A percentile compares a stretch with the other conserved stretches of the same genome.
Evolutionary conservation across 1,140 invertebrate genomes (phyloP).

Genomic region (Drosophila mauritiana): DNA sequence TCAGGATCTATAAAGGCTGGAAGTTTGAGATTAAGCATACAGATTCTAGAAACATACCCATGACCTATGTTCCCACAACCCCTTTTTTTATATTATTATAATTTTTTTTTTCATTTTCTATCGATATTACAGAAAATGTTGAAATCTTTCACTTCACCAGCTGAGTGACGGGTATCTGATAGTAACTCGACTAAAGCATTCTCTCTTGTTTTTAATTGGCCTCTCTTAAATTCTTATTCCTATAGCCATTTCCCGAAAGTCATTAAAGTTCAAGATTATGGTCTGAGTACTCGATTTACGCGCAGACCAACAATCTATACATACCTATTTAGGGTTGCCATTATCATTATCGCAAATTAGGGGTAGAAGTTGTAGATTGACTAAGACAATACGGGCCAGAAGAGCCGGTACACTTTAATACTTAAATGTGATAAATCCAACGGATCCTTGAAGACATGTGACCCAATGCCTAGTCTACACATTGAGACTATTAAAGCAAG

Average conservation of each 20-base stretch:
- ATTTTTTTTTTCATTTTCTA: no score
- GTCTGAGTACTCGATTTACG: not conserved
- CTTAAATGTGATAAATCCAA: constrained; percentile 33
- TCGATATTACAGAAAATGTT: no score
- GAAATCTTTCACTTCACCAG: no score
- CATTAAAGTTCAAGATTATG: constrained; percentile 10
- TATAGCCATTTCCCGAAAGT: constrained; percentile 7
- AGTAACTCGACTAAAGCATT: no score
- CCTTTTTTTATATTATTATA: no score
- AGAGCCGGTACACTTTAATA: constrained; percentile 27
- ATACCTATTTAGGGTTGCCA: constrained; percentile 2
- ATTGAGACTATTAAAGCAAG: constrained; percentile 71
- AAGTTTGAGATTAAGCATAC: no score
- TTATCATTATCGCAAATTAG: constrained; percentile 8
- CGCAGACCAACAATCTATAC: not conserved
- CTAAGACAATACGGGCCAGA: constrained; percentile 23
- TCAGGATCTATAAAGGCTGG: no score
- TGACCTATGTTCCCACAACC: no score
- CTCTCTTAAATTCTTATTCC: constrained; percentile 20
- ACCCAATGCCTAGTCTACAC: constrained; percentile 50
- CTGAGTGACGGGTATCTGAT: no score
- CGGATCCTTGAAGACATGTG: constrained; percentile 37
- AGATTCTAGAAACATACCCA: no score
- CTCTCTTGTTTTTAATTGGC: not conserved
- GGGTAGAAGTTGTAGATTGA: constrained; percentile 11